Percentiles rank a stretch among this genome's conserved stretches.
Evolutionary conservation across 2,113 vertebrate genomes (phyloP).

Genomic region (Bos javanicus): DNA sequence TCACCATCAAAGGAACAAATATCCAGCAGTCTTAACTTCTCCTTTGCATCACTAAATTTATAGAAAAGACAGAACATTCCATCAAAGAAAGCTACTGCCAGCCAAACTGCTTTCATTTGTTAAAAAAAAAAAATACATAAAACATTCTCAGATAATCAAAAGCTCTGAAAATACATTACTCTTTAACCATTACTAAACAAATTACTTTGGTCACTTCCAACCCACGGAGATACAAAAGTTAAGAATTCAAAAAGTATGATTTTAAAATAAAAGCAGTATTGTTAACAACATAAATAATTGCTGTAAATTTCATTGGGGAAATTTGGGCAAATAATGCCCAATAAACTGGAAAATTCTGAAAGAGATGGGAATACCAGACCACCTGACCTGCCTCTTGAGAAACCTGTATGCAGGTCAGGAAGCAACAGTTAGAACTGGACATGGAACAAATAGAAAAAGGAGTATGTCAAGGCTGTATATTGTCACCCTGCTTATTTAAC

Average conservation of each 20-base stretch:
- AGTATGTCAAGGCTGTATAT: too few relatives aligned
- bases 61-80: neutral
- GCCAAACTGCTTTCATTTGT: neutral
- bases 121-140: neutral
- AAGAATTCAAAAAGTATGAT: neutral
- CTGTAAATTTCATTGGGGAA: neutral
- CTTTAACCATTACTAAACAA: neutral
- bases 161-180: neutral
- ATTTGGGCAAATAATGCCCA: neutral
- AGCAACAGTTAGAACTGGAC: too few relatives aligned
- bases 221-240: neutral
- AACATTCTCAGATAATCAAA: neutral
- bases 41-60: neutral
- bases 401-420: too few relatives aligned
- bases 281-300: neutral
- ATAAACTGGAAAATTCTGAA: too few relatives aligned
- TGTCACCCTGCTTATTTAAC: too few relatives aligned
- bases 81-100: neutral
- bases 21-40: neutral
- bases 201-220: neutral
- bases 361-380: too few relatives aligned
- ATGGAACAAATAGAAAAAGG: too few relatives aligned
- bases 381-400: too few relatives aligned
- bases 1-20: neutral
- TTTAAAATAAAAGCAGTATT: slow-evolving; percentile 25